Conservation (phyloP, 1,140 invertebrate genomes). For the Meloidogyne exigua region DNA sequence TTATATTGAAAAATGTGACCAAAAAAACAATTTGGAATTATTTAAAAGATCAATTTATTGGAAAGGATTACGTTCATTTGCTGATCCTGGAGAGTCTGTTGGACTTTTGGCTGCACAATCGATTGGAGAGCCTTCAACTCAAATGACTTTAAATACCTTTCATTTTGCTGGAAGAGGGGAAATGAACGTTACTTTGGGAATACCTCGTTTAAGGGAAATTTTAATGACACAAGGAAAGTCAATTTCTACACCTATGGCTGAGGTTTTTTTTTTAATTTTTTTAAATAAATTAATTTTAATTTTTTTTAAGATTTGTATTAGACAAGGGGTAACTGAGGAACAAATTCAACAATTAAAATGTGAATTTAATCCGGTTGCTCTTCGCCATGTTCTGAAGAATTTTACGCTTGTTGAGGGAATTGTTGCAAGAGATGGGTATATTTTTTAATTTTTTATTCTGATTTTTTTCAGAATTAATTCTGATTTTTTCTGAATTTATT, state of each 20-base stretch:
- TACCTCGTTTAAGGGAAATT: constrained; percentile 91
- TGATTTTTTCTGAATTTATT: constrained; percentile 26
- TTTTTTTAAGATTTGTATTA: constrained; percentile 42
- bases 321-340: constrained; percentile 65
- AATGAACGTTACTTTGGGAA: constrained; percentile 90
- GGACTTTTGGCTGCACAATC: constrained; percentile 90
- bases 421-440: neutral
- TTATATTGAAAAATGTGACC: constrained; percentile 17
- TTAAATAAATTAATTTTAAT: neutral
- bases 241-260: constrained; percentile 88
- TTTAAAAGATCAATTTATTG: constrained; percentile 50
- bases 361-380: constrained; percentile 53
- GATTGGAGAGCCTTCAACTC: constrained; percentile 96
- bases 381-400: constrained; percentile 54
- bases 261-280: constrained; percentile 70
- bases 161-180: constrained; percentile 98
- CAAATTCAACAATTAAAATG: constrained; percentile 70
- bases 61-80: constrained; percentile 72
- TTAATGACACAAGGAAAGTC: constrained; percentile 87
- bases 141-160: constrained; percentile 99
- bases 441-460: neutral
- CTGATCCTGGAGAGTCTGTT: constrained; percentile 88
- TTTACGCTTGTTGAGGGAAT: constrained; percentile 54
- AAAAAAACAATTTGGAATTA: neutral
- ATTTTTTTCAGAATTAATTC: constrained; percentile 25